Conservation (phyloP, 2,797 vertebrate genomes). For the Periophthalmus magnuspinnatus region DNA sequence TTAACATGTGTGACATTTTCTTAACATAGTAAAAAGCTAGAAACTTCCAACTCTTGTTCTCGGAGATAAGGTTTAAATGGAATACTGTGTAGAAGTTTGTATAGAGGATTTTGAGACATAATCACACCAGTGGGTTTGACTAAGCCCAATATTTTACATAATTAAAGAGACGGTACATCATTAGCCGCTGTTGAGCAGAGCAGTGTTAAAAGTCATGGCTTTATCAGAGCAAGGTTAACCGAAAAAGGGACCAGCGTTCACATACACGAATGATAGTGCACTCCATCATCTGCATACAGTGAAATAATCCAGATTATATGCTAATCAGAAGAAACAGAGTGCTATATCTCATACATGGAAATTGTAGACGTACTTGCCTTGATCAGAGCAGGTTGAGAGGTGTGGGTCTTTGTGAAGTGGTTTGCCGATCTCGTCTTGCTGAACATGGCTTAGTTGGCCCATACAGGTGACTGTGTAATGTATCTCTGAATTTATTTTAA, state of each 20-base stretch:
- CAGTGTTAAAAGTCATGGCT: conserved; percentile 68
- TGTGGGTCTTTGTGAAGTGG: conserved; percentile 63
- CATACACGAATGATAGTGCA: conserved; percentile 33
- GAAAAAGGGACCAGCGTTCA: conserved; percentile 34
- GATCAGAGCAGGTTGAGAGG: conserved; percentile 55
- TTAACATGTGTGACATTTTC: conserved; percentile 75
- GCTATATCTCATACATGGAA: conserved; percentile 55
- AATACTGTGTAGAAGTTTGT: conserved; percentile 71
- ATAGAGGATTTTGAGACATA: conserved; percentile 68
- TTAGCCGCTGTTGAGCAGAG: conserved; percentile 70
- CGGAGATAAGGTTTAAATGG: conserved; percentile 74
- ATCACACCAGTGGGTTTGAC: conserved; percentile 69
- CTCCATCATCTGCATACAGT: conserved; percentile 63
- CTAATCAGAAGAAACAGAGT: conserved; percentile 60
- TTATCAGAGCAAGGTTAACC: conserved; percentile 69
- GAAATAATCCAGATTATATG: conserved; percentile 76
- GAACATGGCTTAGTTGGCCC: conserved; percentile 64
- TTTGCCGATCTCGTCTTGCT: conserved; percentile 58
- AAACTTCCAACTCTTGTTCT: conserved; percentile 67
- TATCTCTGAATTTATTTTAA: conserved; percentile 43
- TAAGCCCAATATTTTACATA: conserved; percentile 79
- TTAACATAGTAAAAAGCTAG: conserved; percentile 28
- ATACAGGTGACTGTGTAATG: conserved; percentile 45
- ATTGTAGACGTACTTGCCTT: conserved; percentile 60
- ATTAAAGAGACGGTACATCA: conserved; percentile 78